Evolutionary conservation across 2,888 invertebrate genomes (phyloP), one percentile per base, ranked within the genome.

Genomic region (Frankliniella intonsa): DNA sequence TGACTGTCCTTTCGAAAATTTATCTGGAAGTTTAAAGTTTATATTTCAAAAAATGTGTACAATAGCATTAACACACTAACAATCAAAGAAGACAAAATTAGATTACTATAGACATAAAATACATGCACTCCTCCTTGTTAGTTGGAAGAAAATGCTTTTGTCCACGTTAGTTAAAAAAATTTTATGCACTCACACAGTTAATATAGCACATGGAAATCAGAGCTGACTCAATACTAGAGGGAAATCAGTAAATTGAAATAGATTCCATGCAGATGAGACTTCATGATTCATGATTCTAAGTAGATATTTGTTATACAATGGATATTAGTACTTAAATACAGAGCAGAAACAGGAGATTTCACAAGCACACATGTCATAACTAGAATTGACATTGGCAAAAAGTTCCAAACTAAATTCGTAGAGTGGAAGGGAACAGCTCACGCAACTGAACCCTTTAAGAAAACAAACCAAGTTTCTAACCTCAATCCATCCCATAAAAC

Each of bases 1-100:
- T 98, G 83, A 82, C 85, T 22, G 8, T 25, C 5, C 38, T 62
- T 62, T 17, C 17, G 19, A 62, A 17, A 62, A 62, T 17, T 17
- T n/a, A 62, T 1, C n/a, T n/a, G 19, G 8, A n/a, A 17, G 8
- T 14, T 19, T 19, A 17, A 62, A 17, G n/a, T 7, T 14, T 17
- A 55, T 12, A 55, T 55, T 19, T 19, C n/a, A n/a, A n/a, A 62
- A 10, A 62, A 19, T 17, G 17, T 62, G 19, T 19, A 7, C 7
- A 62, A 17, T 62, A 62, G 17, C 17, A 19, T 62, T 17, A 62
- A 62, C 11, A 55, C 55, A 55, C 19, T 12, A 55, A 12, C 12
- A 17, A 12, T 55, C 14, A 55, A 19, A 55, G 55, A 55, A 55
- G 19, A 17, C 12, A 19, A 9, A 55, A 3, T 19, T 17, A 55